Conservation (phyloP, 2,888 invertebrate genomes). For the Philhelius pedissequus region DNA sequence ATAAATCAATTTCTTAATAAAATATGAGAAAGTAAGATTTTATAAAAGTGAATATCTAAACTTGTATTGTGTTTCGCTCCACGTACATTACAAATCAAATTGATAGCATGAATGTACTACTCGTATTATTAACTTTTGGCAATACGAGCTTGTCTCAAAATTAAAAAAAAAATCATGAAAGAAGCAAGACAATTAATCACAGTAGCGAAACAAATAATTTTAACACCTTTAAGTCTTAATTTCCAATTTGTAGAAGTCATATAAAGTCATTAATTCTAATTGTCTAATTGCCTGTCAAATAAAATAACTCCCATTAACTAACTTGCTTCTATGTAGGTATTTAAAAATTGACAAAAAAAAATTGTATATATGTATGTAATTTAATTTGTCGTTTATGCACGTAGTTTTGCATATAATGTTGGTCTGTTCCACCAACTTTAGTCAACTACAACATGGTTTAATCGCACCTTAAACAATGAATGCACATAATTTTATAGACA, state of each 20-base stretch:
- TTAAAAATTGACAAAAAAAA: background rate
- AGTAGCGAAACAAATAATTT: background rate
- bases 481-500: too few species aligned
- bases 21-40: too few species aligned
- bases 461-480: background rate
- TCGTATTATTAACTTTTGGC: too few species aligned
- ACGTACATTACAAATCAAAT: too few species aligned
- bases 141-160: too few species aligned
- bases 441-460: background rate
- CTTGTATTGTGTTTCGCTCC: too few species aligned
- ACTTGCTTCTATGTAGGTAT: background rate
- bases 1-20: too few species aligned
- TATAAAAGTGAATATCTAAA: too few species aligned
- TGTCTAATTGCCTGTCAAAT: background rate
- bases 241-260: background rate
- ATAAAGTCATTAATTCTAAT: background rate
- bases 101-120: too few species aligned
- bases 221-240: background rate
- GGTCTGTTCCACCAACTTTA: background rate
- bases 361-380: too few species aligned
- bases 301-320: background rate
- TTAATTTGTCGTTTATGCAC: too few species aligned
- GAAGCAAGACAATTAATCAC: background rate
- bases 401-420: background rate
- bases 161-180: background rate